Base-by-base conservation (phyloP, 2,888 invertebrate species). In the Gandaritis pyraliata region DNA sequence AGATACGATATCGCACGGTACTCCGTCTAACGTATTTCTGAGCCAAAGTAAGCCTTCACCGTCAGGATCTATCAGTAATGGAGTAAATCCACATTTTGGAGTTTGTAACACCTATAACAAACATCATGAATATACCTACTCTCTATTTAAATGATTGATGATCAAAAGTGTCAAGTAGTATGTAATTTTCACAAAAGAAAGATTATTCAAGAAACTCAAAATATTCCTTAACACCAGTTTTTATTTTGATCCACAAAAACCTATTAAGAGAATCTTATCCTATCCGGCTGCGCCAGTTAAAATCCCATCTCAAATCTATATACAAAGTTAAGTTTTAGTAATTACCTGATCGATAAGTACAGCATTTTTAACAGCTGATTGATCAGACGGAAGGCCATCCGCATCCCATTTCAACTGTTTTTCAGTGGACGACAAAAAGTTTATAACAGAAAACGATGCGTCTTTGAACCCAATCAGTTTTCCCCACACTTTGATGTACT, bases 21-120 rank as follows among this genome's bases (percentile, higher is more conserved):
- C 85, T 6, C 88, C 93, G 0, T 86, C 77, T 2, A 97, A 85
- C 76, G 96, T 95, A 46, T 93, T 93, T 73, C 94, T 94, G 0
- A 98, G 87, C 98, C 98, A 98, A 38, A 94, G 92, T 0, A 95
- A 93, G 0, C 98, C 97, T 8, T 95, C 94, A 2, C 96, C 96
- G 0, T 97, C 96, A 0, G 99, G 98, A 87, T 99, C 99, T 47
- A 99, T 93, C 45, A 99, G 91, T 56, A 98, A 93, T 0, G 98
- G 97, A 0, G 95, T 94, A 71, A 95, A 93, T 30, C 94, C 93
- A 43, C 93, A 93, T 66, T 84, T 87, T 3, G 80, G 80, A 1
- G 72, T 70, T 61, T 85, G 82, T 38, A 90, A 69, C 15, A 80
- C 77, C 90, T 90, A 58, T 43, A 43, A 16, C 15, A 41, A 12